These are phyloP conservation scores for Calliopum simillimum DNA, from an alignment of 2,888 invertebrate species.

Conservation along the genomic window DNA sequence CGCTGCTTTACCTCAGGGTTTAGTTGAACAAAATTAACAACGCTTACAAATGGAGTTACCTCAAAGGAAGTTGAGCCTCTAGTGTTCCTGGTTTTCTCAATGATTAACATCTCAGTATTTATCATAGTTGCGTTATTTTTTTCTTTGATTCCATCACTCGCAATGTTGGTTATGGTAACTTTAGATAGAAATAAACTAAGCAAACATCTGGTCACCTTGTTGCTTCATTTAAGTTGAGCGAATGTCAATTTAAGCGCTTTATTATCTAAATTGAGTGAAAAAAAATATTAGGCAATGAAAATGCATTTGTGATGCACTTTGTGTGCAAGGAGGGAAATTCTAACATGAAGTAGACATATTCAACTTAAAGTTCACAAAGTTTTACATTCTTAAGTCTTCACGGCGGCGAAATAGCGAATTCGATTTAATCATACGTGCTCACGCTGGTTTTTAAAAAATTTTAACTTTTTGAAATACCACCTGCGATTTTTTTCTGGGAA, in stretches of 20 bases:
- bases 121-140: slow-evolving; percentile 11
- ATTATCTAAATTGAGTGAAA: not conserved
- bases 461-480: too few species aligned
- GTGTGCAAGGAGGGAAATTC: not conserved
- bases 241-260: slow-evolving; percentile 1
- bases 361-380: too few species aligned
- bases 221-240: not conserved
- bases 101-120: slow-evolving; percentile 26
- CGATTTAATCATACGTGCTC: too few species aligned
- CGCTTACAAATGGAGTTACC: slow-evolving; percentile 14
- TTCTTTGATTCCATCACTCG: too few species aligned
- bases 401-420: too few species aligned
- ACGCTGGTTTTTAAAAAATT: too few species aligned
- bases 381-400: too few species aligned
- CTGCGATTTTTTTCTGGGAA: too few species aligned
- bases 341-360: not conserved
- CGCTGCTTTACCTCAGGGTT: too few species aligned
- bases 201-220: slow-evolving; percentile 29
- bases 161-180: not conserved
- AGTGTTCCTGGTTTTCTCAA: not conserved
- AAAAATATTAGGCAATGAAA: not conserved
- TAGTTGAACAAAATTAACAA: not conserved
- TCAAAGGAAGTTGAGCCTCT: not conserved
- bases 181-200: not conserved
- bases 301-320: slow-evolving; percentile 1